Evolutionary conservation across 2,113 vertebrate species (phyloP), one percentile per base, ranked within the genome.

Genomic region (Plectropomus leopardus): DNA sequence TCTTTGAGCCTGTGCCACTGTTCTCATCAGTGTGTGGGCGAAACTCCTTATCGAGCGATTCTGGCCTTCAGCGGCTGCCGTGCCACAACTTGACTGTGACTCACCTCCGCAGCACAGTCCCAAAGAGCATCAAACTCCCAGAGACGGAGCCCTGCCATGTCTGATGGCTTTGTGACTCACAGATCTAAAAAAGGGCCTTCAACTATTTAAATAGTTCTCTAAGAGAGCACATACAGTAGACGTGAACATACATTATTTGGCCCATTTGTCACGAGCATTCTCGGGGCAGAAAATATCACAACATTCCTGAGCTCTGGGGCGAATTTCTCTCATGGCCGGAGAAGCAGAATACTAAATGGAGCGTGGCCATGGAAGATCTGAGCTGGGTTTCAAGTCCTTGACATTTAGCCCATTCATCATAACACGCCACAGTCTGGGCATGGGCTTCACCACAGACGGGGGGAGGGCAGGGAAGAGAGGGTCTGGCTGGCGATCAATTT

Each of bases 371-470:
- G 78, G 72, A 86, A 74, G 88, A 90, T 91, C 90, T 85, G 90
- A 89, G 83, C 83, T 55, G 77, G 84, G 88, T 88, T 89, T 93
- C 85, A 87, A 91, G 89, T 88, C 87, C 89, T 92, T 94, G 91
- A 94, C 92, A 92, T 92, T 92, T 88, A 88, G 90, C 86, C 87
- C 88, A 93, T 94, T 94, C 91, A 94, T 94, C 93, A 92, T 92
- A 91, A 87, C 86, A 77, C 34, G 48, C 81, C 87, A 80, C 80
- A 78, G 87, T 80, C 87, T 86, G 80, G 89, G 91, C 86, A 81
- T 63, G 80, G 84, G 87, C 81, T 86, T 74, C 67, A 82, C 82
- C 87, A 78, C 83, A 83, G 86, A 90, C 42, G 36, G 85, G 36
- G 85, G 83, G 84, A 86, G 80, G 87, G 86, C 76, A 76, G 76